A percentile compares a stretch with the other conserved stretches of the same genome.
Conservation (phyloP, 2,888 invertebrate genomes). For the Strigamia transsilvanica region DNA sequence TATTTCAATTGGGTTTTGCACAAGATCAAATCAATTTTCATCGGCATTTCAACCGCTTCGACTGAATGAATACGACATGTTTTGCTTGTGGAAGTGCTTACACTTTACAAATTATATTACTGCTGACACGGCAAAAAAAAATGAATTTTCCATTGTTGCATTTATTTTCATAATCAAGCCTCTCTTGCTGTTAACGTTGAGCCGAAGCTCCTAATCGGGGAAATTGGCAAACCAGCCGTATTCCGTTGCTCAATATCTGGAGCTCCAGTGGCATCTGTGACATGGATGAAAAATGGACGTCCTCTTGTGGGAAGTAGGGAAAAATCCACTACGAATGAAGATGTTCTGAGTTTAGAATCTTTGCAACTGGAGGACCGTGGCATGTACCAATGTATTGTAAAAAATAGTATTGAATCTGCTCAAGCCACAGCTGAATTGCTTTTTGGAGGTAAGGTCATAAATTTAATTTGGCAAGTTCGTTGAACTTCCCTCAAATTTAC, state of each 20-base stretch:
- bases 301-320: constrained; percentile 57
- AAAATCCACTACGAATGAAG: constrained; percentile 53
- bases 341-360: constrained; percentile 50
- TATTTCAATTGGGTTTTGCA: background rate
- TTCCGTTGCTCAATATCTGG: constrained; percentile 64
- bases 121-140: background rate
- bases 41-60: background rate
- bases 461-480: background rate
- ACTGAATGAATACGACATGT: background rate
- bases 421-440: constrained; percentile 62
- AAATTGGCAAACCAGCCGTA: constrained; percentile 63
- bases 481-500: background rate
- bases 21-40: background rate
- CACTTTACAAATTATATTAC: background rate
- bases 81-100: background rate
- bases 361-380: constrained; percentile 53
- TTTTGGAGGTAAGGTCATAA: constrained; percentile 61
- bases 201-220: constrained; percentile 56
- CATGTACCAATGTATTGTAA: constrained; percentile 56
- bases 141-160: background rate
- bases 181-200: constrained; percentile 51
- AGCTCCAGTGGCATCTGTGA: constrained; percentile 61
- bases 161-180: constrained; percentile 35
- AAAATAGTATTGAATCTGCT: constrained; percentile 60
- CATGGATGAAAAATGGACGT: constrained; percentile 64